Percentiles rank a stretch among this genome's conserved stretches.
Conservation (phyloP, 2,888 invertebrate genomes). For the Pyrgus malvae region DNA sequence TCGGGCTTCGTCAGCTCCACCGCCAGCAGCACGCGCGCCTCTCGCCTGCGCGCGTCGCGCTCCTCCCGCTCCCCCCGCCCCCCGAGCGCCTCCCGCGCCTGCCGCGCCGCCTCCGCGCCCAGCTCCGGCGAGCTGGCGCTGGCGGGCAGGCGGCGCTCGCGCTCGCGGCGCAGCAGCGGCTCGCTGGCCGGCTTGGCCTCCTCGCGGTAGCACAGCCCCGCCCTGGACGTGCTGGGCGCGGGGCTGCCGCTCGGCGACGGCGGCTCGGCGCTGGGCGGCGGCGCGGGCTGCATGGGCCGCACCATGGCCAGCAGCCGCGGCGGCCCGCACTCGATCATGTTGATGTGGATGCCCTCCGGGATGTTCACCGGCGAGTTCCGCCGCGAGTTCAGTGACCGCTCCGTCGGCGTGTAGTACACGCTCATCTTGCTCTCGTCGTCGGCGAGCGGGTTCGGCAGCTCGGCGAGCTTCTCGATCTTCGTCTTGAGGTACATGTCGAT, state of each 20-base stretch:
- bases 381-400: slow-evolving; percentile 81
- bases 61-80: too few species aligned
- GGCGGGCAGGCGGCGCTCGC: slow-evolving; percentile 71
- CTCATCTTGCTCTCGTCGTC: slow-evolving; percentile 87
- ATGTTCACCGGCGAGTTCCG: slow-evolving; percentile 61
- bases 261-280: slow-evolving; percentile 43
- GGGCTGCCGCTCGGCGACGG: slow-evolving; percentile 43
- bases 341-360: slow-evolving; percentile 82
- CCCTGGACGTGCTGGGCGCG: slow-evolving; percentile 46
- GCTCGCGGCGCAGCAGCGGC: slow-evolving; percentile 63
- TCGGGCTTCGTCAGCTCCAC: slow-evolving; percentile 58
- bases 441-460: slow-evolving; percentile 72
- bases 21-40: slow-evolving; percentile 66
- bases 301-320: slow-evolving; percentile 65
- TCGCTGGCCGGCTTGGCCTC: slow-evolving; percentile 64
- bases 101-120: slow-evolving; percentile 35
- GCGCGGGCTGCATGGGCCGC: slow-evolving; percentile 50
- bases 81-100: too few species aligned
- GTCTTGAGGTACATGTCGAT: slow-evolving; percentile 86
- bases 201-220: slow-evolving; percentile 39
- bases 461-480: slow-evolving; percentile 83
- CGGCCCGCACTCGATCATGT: slow-evolving; percentile 76
- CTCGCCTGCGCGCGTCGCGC: slow-evolving; percentile 36
- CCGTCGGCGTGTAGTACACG: slow-evolving; percentile 92
- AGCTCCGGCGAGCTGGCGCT: slow-evolving; percentile 76